Conservation (phyloP, 2,797 vertebrate genomes). For the Brotogeris chrysoptera region DNA sequence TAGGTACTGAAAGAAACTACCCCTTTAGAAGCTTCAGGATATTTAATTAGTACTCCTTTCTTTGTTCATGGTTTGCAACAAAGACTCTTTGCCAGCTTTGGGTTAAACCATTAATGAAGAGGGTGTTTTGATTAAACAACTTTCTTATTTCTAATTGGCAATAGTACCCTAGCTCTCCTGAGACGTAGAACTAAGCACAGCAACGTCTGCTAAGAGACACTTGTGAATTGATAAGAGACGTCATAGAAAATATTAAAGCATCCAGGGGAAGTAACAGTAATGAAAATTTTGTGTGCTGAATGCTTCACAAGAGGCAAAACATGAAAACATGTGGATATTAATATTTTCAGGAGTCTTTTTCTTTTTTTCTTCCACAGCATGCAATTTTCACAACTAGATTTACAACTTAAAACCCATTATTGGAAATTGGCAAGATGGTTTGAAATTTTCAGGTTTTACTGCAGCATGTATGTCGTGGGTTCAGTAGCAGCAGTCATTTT, state of each 20-base stretch:
- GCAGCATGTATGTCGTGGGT: no score
- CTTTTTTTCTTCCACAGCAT: neutral
- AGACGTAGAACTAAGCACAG: slow-evolving; percentile 52
- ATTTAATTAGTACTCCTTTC: slow-evolving; percentile 55
- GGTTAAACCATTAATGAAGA: slow-evolving; percentile 47
- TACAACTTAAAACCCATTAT: neutral
- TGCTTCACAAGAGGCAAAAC: neutral
- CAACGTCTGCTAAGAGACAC: slow-evolving; percentile 38
- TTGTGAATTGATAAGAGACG: slow-evolving; percentile 44
- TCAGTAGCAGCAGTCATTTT: no score
- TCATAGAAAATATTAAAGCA: slow-evolving; percentile 51
- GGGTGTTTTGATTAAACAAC: slow-evolving; percentile 65
- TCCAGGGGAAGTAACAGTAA: neutral
- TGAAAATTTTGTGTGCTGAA: neutral
- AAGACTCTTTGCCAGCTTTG: slow-evolving; percentile 20
- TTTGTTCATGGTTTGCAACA: slow-evolving; percentile 34
- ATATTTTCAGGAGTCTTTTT: neutral
- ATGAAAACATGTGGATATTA: neutral
- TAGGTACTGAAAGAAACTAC: slow-evolving; percentile 31
- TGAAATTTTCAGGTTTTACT: neutral
- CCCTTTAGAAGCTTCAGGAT: slow-evolving; percentile 23
- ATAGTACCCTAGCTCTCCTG: slow-evolving; percentile 29
- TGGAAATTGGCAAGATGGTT: neutral
- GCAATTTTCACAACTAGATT: neutral
- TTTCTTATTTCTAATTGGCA: slow-evolving; percentile 72